Conservation (phyloP, 2,888 invertebrate species). For the Graphium colonna region DNA sequence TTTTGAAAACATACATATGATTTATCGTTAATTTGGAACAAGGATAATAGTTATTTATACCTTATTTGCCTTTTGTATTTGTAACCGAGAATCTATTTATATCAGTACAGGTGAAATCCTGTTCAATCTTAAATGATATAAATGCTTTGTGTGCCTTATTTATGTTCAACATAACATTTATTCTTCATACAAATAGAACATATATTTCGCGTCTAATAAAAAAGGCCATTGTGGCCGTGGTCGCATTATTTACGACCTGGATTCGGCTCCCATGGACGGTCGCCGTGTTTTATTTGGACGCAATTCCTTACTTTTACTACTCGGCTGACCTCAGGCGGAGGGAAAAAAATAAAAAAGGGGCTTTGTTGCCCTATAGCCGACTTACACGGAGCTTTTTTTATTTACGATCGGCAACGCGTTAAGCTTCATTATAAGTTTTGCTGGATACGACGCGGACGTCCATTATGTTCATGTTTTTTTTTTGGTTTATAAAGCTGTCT, state of each 20-base stretch:
- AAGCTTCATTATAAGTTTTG: conserved; percentile 25
- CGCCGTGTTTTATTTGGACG: conserved; percentile 52
- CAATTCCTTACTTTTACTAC: conserved; percentile 64
- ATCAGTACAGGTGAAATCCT: too few species aligned
- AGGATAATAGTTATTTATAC: too few species aligned
- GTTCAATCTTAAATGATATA: too few species aligned
- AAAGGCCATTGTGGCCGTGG: conserved; percentile 34
- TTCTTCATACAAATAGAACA: not conserved
- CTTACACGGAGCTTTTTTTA: conserved; percentile 34
- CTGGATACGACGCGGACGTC: conserved; percentile 17
- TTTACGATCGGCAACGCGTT: conserved; percentile 30
- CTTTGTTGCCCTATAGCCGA: conserved; percentile 43
- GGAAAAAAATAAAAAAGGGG: conserved; percentile 51
- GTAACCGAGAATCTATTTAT: too few species aligned
- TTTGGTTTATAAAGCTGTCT: not conserved
- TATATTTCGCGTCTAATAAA: not conserved
- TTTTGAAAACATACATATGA: too few species aligned
- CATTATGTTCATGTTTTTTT: conserved; percentile 14
- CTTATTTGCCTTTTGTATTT: too few species aligned
- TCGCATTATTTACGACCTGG: conserved; percentile 60
- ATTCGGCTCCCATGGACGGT: conserved; percentile 55
- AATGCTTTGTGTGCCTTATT: not conserved
- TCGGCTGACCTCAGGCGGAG: conserved; percentile 60
- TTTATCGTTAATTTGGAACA: too few species aligned
- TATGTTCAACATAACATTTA: not conserved